Conservation (phyloP, 2,797 vertebrate genomes). For the Otus scops region DNA sequence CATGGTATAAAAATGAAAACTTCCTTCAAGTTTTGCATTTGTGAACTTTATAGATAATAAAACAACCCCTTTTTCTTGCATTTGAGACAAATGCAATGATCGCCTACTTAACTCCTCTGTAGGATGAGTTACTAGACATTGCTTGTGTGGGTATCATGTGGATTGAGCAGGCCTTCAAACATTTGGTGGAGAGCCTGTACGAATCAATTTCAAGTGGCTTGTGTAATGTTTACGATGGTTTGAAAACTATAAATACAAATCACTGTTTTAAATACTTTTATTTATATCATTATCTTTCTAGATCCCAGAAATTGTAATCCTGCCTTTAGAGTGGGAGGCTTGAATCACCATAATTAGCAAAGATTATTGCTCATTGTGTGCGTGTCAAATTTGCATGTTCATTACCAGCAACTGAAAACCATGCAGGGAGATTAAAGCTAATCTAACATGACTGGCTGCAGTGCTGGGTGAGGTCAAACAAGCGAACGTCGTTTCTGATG, state of each 20-base stretch:
- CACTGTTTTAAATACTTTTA: neutral
- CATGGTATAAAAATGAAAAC: neutral
- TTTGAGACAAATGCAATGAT: neutral
- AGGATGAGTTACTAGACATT: neutral
- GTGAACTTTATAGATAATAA: neutral
- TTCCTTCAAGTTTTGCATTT: neutral
- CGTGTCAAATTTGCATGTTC: neutral
- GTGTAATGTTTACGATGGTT: neutral
- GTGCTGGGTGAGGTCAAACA: neutral
- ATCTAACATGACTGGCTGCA: neutral
- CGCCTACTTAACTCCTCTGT: neutral
- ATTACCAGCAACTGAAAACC: neutral
- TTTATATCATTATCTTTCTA: neutral
- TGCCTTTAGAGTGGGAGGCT: neutral
- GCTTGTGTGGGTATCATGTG: neutral
- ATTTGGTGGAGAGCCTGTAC: neutral
- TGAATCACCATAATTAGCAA: neutral
- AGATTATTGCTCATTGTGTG: neutral
- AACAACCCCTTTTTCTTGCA: neutral
- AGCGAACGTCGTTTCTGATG: rapidly evolving
- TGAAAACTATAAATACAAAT: neutral
- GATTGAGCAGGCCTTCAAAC: neutral
- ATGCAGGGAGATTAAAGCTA: neutral
- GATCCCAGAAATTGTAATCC: neutral
- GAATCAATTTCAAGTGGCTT: neutral